Conservation (phyloP, 2,113 vertebrate species). For the Peromyscus polionotus region DNA sequence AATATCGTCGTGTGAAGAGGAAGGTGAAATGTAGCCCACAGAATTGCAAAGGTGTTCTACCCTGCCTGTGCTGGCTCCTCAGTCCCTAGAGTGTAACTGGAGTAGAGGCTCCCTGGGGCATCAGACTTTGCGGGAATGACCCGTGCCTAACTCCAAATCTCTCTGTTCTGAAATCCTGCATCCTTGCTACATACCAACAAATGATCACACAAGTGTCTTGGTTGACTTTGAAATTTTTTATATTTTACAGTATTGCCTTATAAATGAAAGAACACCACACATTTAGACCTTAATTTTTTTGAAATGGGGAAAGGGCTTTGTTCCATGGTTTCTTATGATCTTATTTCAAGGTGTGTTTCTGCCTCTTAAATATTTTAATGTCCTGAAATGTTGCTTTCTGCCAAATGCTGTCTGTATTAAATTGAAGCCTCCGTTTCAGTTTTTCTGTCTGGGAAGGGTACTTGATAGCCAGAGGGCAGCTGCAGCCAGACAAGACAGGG, state of each 20-base stretch:
- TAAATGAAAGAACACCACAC: conserved; percentile 38
- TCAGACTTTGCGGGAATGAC: conserved; percentile 33
- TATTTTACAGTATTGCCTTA: conserved; percentile 71
- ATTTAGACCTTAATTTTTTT: conserved; percentile 59
- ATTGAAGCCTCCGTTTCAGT: not conserved
- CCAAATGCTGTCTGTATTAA: not conserved
- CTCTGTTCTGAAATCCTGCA: conserved; percentile 49
- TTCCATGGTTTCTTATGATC: conserved; percentile 35
- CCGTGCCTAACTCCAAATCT: conserved; percentile 58
- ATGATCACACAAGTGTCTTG: conserved; percentile 60
- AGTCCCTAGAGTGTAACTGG: not conserved
- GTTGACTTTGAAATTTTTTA: not conserved
- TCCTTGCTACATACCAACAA: conserved; percentile 46
- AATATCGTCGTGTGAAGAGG: not conserved
- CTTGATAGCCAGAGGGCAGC: not conserved
- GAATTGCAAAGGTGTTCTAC: not conserved
- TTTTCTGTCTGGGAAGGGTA: not conserved
- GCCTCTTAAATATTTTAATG: conserved; percentile 27
- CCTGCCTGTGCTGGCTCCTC: not conserved
- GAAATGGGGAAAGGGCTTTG: conserved; percentile 36
- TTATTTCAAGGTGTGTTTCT: conserved; percentile 21
- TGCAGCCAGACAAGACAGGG: not conserved
- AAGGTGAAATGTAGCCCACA: not conserved
- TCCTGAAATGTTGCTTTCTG: not conserved
- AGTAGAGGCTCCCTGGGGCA: not conserved